Base-by-base conservation (phyloP, 2,113 vertebrate genomes). In the Phalacrocorax brasilianus region DNA sequence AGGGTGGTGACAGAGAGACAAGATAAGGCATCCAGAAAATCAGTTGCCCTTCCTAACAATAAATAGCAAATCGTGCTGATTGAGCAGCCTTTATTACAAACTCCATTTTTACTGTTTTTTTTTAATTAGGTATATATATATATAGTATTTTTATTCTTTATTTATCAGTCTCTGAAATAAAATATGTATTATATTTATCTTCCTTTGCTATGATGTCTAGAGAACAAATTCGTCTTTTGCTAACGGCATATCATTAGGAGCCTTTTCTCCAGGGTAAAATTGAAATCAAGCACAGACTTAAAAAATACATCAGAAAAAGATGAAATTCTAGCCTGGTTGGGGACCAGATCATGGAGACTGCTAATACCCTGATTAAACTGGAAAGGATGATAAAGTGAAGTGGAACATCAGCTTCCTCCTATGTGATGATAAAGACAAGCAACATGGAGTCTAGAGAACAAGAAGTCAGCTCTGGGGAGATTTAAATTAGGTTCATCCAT, bases 401-500 rank as follows among this genome's bases (percentile, higher is more conserved):
- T n/a, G 74, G 91, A 96, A 91, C 86, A 88, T 62, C 91, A 83
- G 86, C 84, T 79, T 95, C 93, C 90, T 95, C 93, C 91, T 85
- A 45, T 67, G 95, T 76, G 90, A 89, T 88, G 85, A 91, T 89
- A 74, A 95, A 95, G 94, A 97, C 87, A 85, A 97, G 95, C 91
- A 92, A 91, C 66, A 40, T 13, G 15, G 71, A 95, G 85, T 45
- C 83, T 44, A 67, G 76, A 92, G 95, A 95, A 92, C 94, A 91
- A 91, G 91, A 82, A 94, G 93, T 61, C 89, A 93, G 86, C 95
- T 96, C 95, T 75, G 85, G 88, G 93, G 95, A 96, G 83, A 88
- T 94, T 91, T 96, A 95, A 96, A 97, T 97, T 68, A 94, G 85
- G 53, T 68, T 92, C 96, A 97, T 97, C 94, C 92, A 96, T 97